Evolutionary conservation across 1,140 invertebrate species (phyloP).

Genomic region (Physella acuta): DNA sequence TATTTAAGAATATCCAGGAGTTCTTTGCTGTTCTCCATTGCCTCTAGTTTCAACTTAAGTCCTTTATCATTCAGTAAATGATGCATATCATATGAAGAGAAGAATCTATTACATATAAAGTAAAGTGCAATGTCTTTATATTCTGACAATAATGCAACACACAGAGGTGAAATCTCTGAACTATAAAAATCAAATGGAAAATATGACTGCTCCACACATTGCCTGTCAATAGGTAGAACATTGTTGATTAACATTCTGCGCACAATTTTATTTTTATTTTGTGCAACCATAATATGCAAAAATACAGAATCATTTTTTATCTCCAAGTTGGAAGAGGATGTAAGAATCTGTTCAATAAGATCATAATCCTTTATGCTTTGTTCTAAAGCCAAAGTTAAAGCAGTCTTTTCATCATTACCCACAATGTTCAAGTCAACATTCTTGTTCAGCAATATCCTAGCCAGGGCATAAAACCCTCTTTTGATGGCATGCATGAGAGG

Average conservation of each 20-base stretch:
- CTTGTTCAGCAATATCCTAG: conserved; percentile 6
- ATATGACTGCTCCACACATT: no score
- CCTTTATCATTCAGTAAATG: neutral
- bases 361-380: neutral
- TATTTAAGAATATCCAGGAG: neutral
- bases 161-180: conserved; percentile 10
- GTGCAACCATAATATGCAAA: conserved; percentile 12
- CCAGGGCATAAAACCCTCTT: neutral
- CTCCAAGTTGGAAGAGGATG: neutral
- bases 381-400: conserved; percentile 2
- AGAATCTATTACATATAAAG: conserved; percentile 9
- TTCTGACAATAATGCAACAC: neutral
- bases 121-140: conserved; percentile 2
- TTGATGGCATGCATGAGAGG: conserved; percentile 12
- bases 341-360: neutral
- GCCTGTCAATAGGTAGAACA: conserved; percentile 5
- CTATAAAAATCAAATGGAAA: no score
- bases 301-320: neutral
- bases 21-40: neutral
- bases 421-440: conserved; percentile 1
- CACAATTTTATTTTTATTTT: neutral
- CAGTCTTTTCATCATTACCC: neutral
- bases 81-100: neutral
- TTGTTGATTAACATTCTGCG: conserved; percentile 2
- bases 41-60: neutral